Evolutionary conservation across 2,888 invertebrate species (phyloP).

Genomic region (Salpingus planirostris): DNA sequence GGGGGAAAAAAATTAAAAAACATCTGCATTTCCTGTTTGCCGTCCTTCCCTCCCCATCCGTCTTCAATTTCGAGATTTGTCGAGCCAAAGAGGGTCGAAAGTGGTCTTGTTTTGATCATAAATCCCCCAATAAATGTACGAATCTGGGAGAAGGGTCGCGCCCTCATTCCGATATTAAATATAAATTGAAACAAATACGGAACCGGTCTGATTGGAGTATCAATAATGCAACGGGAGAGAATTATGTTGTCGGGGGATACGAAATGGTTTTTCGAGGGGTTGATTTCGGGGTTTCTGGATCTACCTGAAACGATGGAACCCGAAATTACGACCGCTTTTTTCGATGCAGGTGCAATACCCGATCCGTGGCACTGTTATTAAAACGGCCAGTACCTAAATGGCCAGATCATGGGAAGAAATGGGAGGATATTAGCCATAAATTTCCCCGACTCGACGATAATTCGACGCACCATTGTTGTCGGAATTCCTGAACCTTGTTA

Average conservation of each 20-base stretch:
- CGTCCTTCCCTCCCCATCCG: conserved; percentile 7
- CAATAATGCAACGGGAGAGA: too few species aligned
- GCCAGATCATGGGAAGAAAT: conserved; percentile 6
- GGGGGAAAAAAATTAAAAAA: conserved; percentile 12
- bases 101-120: conserved; percentile 7
- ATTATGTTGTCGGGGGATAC: too few species aligned
- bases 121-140: conserved; percentile 4
- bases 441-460: background rate
- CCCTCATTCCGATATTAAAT: conserved; percentile 28
- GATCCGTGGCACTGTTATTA: too few species aligned
- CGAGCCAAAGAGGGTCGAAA: too few species aligned
- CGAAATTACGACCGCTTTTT: too few species aligned
- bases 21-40: conserved; percentile 18
- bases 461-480: conserved; percentile 6
- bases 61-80: too few species aligned
- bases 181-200: conserved; percentile 35
- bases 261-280: too few species aligned
- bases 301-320: too few species aligned
- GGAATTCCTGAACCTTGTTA: conserved; percentile 18
- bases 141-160: conserved; percentile 3
- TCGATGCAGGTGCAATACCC: too few species aligned
- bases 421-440: background rate
- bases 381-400: too few species aligned
- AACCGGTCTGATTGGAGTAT: conserved; percentile 31
- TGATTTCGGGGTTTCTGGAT: too few species aligned